A percentile compares a stretch with the other conserved stretches of the same genome.
Evolutionary conservation across 2,113 vertebrate genomes (phyloP).

Genomic region (Paratilapia polleni): DNA sequence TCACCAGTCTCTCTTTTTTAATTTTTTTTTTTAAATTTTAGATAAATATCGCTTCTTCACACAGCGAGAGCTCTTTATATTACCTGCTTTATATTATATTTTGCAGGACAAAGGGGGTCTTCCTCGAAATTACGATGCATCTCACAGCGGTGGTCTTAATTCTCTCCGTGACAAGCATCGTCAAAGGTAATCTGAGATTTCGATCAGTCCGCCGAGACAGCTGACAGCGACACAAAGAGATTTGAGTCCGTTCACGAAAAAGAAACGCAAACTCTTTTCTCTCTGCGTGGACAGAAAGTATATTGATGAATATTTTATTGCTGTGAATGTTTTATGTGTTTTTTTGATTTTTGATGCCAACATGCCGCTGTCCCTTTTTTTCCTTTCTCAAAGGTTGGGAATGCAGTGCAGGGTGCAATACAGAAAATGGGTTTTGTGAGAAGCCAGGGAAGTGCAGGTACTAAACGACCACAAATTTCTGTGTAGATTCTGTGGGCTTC

Average conservation of each 20-base stretch:
- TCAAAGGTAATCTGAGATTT: constrained; percentile 79
- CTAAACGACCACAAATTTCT: constrained; percentile 33
- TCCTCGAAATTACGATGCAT: constrained; percentile 66
- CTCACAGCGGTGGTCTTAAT: constrained; percentile 72
- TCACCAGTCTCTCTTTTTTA: neutral
- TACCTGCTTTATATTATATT: constrained; percentile 31
- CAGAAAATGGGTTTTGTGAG: constrained; percentile 89
- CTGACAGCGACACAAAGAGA: constrained; percentile 5
- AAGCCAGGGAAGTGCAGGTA: constrained; percentile 92
- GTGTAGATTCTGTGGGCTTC: constrained; percentile 26
- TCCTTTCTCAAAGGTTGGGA: constrained; percentile 78
- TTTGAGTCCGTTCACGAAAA: neutral
- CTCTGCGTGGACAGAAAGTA: constrained; percentile 4
- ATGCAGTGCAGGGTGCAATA: constrained; percentile 86
- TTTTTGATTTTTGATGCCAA: constrained; percentile 14
- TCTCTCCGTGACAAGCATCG: constrained; percentile 66
- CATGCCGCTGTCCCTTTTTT: constrained; percentile 11
- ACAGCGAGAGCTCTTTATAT: neutral
- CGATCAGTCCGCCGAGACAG: neutral
- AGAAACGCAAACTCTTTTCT: neutral
- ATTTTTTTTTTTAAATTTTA: too few relatives aligned
- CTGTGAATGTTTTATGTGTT: constrained; percentile 31
- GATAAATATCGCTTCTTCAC: neutral
- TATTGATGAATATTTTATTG: constrained; percentile 20
- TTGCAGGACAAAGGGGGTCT: constrained; percentile 56